Evolutionary conservation across 2,113 vertebrate genomes (phyloP).

Genomic region (Thryonomys swinderianus): DNA sequence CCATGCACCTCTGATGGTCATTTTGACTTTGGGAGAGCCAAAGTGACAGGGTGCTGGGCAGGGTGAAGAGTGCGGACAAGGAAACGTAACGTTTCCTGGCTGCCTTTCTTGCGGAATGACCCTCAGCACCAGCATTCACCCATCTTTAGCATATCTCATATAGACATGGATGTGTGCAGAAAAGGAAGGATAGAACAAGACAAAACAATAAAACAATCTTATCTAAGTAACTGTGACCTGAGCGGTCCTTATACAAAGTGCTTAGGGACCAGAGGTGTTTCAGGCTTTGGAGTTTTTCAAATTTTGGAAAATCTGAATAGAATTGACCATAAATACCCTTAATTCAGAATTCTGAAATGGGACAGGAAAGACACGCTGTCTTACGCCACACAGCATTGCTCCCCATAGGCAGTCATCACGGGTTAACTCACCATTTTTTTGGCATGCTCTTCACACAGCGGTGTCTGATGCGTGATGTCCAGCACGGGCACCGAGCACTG

Average conservation of each 20-base stretch:
- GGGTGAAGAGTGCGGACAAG: background rate
- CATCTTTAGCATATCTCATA: background rate
- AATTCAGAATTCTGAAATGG: background rate
- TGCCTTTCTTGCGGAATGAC: background rate
- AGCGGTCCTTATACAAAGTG: background rate
- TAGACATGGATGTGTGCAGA: background rate
- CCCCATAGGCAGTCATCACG: background rate
- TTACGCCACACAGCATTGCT: background rate
- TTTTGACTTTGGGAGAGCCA: background rate
- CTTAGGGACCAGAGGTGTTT: background rate
- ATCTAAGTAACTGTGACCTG: background rate
- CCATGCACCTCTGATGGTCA: background rate
- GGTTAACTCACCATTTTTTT: slow-evolving; percentile 97
- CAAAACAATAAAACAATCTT: background rate
- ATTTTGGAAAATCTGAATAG: background rate
- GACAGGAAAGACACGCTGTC: background rate
- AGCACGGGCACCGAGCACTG: slow-evolving; percentile 99
- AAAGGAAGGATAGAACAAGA: background rate
- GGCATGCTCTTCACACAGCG: slow-evolving; percentile 99
- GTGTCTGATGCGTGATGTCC: slow-evolving; percentile 99
- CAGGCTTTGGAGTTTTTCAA: background rate
- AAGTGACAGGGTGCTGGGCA: no score
- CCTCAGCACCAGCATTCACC: background rate
- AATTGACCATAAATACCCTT: background rate
- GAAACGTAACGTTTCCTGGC: background rate